Evolutionary conservation across 2,113 vertebrate species (phyloP).

Genomic region (Micronycteris hirsuta): DNA sequence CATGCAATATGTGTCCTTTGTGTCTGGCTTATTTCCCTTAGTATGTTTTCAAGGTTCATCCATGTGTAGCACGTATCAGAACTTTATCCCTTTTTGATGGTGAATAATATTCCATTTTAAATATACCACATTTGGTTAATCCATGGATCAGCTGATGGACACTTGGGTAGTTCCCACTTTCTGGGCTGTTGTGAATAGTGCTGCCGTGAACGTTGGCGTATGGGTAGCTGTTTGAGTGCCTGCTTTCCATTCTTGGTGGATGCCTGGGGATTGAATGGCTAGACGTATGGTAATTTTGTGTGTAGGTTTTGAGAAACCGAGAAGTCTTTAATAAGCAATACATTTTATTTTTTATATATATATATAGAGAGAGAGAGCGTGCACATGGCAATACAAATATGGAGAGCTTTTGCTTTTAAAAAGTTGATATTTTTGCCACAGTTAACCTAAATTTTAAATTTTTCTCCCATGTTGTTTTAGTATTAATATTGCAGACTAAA

Average conservation of each 20-base stretch:
- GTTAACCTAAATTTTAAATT: background rate
- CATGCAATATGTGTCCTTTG: background rate
- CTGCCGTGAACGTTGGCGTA: background rate
- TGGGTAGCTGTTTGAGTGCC: background rate
- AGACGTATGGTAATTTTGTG: background rate
- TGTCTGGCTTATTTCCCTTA: background rate
- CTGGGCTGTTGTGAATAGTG: background rate
- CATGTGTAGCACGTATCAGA: background rate
- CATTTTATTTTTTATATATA: background rate
- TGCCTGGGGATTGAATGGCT: background rate
- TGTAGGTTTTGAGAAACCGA: slow-evolving; percentile 17
- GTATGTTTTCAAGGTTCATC: background rate
- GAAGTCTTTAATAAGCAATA: background rate
- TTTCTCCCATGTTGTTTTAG: background rate
- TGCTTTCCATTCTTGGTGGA: background rate
- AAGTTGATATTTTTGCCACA: background rate
- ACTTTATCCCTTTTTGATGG: background rate
- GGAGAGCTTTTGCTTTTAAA: slow-evolving; percentile 9
- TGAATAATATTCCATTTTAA: background rate
- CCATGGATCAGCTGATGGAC: background rate
- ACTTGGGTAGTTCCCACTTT: background rate
- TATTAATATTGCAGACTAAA: background rate
- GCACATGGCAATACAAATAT: background rate
- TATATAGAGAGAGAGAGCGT: no score
- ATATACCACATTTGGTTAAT: background rate